phyloP scores from a whole-genome alignment of 2,888 invertebrate genomes.

The Acronicta leporina region DNA sequence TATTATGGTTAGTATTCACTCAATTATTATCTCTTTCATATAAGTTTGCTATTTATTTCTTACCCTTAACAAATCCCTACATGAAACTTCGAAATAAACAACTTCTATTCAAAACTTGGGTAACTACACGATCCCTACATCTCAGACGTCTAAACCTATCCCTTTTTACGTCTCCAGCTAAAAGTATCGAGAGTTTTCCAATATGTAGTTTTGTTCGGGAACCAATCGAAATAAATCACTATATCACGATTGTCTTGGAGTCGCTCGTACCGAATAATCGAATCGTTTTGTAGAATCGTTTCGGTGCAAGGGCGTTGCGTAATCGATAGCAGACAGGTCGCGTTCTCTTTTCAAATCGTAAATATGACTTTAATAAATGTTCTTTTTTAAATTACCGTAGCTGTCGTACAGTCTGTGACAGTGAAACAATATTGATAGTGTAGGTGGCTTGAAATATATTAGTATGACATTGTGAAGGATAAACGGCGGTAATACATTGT shows the following conservation, averaged over 20 bases:
- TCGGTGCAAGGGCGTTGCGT: conserved; percentile 56
- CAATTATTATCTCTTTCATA: background rate
- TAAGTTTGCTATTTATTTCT: conserved; percentile 9
- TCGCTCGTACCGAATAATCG: conserved; percentile 56
- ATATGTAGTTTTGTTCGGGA: conserved; percentile 58
- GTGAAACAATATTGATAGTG: conserved; percentile 16
- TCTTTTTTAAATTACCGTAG: background rate
- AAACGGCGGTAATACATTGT: conserved; percentile 19
- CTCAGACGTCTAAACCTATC: conserved; percentile 41
- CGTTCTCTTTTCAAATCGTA: conserved; percentile 23
- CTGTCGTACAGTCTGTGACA: background rate
- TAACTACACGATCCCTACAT: conserved; percentile 35
- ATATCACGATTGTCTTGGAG: conserved; percentile 54
- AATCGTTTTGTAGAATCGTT: conserved; percentile 54
- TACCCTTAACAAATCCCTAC: conserved; percentile 24
- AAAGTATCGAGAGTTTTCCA: conserved; percentile 54
- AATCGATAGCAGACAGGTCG: conserved; percentile 51
- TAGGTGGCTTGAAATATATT: conserved; percentile 6
- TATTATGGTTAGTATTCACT: too few species aligned
- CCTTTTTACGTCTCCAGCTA: conserved; percentile 45
- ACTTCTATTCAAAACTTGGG: conserved; percentile 16
- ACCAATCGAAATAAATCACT: conserved; percentile 62
- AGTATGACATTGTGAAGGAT: conserved; percentile 28
- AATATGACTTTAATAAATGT: conserved; percentile 1
- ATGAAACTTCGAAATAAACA: conserved; percentile 37